Base-by-base conservation (phyloP, 2,888 invertebrate genomes). In the Brachylomia viminalis region DNA sequence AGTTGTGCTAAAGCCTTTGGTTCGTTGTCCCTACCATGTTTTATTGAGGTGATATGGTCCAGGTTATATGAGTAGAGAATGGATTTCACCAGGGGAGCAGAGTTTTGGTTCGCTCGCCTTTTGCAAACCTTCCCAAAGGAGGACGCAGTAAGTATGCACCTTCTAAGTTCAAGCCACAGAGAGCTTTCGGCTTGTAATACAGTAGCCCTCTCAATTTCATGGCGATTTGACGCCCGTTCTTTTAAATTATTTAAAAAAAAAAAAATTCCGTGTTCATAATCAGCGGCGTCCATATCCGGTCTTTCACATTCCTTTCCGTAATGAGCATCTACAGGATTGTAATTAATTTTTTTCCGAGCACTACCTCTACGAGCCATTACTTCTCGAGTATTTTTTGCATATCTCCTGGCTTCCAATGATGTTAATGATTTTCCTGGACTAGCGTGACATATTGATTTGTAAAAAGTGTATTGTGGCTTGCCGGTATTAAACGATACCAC, bases 401-500 rank as follows among this genome's bases (percentile, higher is more conserved):
- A 17, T 13, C 47, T 58, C 2, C 20, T 38, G 17, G 69, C 0
- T 15, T 73, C 58, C 4, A 69, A 56, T 1, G 8, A 30, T 72
- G 56, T 56, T 20, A 56, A 27, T 0, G 68, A 72, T 33, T 67
- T 72, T n/a, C 68, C 68, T n/a, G 56, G 67, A 45, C 45, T 56
- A 33, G 20, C 45, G 20, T 72, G 30, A 67, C 47, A 72, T 0
- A 65, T 65, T 0, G 38, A 27, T 10, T 71, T 64, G 15, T 71
- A 71, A 4, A 71, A 67, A 2, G 61, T 77, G 13, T 75, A 74
- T 70, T 84, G 80, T 17, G 80, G 75, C 65, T 65, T 79, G 1
- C 73, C 82, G 15, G 77, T 80, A 11, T 81, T 84, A 59, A 84
- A 82, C 0, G 75, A 67, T 38, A 79, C 78, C 3, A 82, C 80